Base-by-base conservation (phyloP, 2,888 invertebrate species). In the Arge pagana region DNA sequence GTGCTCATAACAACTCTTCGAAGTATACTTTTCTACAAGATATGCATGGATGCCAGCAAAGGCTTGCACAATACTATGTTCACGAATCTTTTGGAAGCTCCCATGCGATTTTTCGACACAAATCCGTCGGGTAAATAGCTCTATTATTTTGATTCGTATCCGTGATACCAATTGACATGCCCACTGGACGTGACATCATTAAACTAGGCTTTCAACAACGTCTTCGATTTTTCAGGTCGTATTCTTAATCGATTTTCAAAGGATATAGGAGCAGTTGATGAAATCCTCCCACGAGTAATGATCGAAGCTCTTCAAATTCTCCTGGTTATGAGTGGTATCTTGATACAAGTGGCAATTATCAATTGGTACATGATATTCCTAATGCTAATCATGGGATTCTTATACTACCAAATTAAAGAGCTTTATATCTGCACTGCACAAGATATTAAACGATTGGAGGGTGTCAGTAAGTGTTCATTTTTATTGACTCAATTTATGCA, bases 181-280 rank as follows among this genome's bases (percentile, higher is more conserved):
- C 15, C n/a, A 42, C 10, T 23, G n/a, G 2, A 21, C 37, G 15
- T 48, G 30, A 48, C 18, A 45, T 19, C 10, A 11, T 4, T 36
- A 43, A 31, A 54, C 4, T 26, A 35, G 11, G 30, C 19, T 7
- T 13, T 8, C 6, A 18, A 18, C 3, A 8, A n/a, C 33, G 10
- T 16, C 24, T 15, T 5, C 36, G 21, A 26, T 50, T 42, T 60
- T 61, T 26, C 67, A 85, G 90, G 92, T 24, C 83, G 90, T 13
- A 87, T 93, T 61, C 80, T 93, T 48, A 92, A 92, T 76, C 79
- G 92, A 48, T 93, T 93, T 76, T 89, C 92, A 0, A 92, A 92
- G 71, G 93, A 93, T 68, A 85, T 90, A 77, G 90, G 90, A 0
- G 80, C 87, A 2, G 83, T 92, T 40, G 90, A 90, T 66, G 90